Percentiles rank a stretch among this genome's conserved stretches.
Conservation (phyloP, 2,797 vertebrate species). For the Falco rusticolus region DNA sequence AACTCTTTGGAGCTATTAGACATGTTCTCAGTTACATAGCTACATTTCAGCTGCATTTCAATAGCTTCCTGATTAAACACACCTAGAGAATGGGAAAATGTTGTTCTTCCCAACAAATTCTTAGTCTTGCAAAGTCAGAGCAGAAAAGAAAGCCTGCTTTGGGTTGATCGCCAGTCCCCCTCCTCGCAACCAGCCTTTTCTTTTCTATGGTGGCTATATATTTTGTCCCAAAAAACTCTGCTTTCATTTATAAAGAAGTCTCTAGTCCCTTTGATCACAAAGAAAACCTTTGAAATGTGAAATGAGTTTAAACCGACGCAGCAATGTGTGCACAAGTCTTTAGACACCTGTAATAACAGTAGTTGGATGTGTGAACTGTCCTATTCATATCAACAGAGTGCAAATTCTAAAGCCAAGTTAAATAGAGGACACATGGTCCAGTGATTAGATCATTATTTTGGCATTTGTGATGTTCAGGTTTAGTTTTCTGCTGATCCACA, state of each 20-base stretch:
- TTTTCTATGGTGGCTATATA: background rate
- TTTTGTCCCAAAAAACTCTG: background rate
- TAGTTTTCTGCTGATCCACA: slow-evolving; percentile 25
- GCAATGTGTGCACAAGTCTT: slow-evolving; percentile 59
- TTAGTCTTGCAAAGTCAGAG: background rate
- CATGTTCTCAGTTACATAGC: background rate
- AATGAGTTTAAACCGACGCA: slow-evolving; percentile 23
- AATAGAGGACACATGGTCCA: slow-evolving; percentile 49
- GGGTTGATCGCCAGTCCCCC: background rate
- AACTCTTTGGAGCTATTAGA: background rate
- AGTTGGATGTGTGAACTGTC: slow-evolving; percentile 28
- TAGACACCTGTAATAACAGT: slow-evolving; percentile 64
- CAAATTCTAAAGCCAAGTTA: slow-evolving; percentile 50
- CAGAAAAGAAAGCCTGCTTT: background rate
- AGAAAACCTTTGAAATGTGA: slow-evolving; percentile 65
- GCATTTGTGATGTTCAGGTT: slow-evolving; percentile 36
- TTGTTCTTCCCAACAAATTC: background rate
- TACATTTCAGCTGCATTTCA: background rate
- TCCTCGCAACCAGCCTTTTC: background rate
- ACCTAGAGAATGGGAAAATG: background rate
- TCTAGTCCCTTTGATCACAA: slow-evolving; percentile 51
- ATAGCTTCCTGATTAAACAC: background rate
- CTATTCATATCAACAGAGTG: slow-evolving; percentile 11
- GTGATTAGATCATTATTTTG: slow-evolving; percentile 49
- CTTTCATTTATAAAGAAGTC: slow-evolving; percentile 40